Conservation (phyloP, 2,797 vertebrate species). For the Sebastes wilsoni region DNA sequence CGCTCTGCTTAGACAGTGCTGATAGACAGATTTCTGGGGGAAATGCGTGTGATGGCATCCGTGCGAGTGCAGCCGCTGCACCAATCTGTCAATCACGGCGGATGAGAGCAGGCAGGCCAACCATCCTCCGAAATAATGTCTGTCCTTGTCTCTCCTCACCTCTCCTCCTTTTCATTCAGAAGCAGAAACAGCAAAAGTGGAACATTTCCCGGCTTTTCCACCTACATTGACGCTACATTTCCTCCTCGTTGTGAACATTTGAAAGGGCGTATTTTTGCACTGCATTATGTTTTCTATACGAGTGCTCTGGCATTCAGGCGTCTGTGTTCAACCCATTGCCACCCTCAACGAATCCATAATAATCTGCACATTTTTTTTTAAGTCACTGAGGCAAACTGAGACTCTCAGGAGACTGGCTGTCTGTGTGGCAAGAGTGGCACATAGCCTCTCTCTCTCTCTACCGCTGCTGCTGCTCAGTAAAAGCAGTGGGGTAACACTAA, state of each 20-base stretch:
- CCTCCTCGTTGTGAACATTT: slow-evolving; percentile 41
- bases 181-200: slow-evolving; percentile 28
- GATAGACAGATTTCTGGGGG: slow-evolving; percentile 88
- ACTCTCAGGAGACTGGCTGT: slow-evolving; percentile 62
- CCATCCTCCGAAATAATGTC: slow-evolving; percentile 72
- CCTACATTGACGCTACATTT: slow-evolving; percentile 32
- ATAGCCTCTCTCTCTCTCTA: slow-evolving; percentile 7
- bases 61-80: slow-evolving; percentile 82
- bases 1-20: slow-evolving; percentile 87
- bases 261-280: slow-evolving; percentile 35
- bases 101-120: slow-evolving; percentile 70
- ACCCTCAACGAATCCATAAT: slow-evolving; percentile 53
- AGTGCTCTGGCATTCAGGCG: slow-evolving; percentile 36
- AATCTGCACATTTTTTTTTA: slow-evolving; percentile 39
- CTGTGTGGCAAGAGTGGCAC: slow-evolving; percentile 56
- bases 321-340: slow-evolving; percentile 48
- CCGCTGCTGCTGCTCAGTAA: slow-evolving; percentile 53
- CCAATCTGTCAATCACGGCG: slow-evolving; percentile 83
- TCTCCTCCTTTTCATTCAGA: slow-evolving; percentile 50
- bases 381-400: slow-evolving; percentile 55
- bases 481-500: slow-evolving; percentile 79
- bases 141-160: slow-evolving; percentile 74
- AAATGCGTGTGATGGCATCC: slow-evolving; percentile 81
- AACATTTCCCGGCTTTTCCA: slow-evolving; percentile 28
- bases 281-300: slow-evolving; percentile 35